A percentile compares a stretch with the other conserved stretches of the same genome.
phyloP scores from a whole-genome alignment of 2,888 invertebrate genomes.

The Synanthedon tipuliformis region DNA sequence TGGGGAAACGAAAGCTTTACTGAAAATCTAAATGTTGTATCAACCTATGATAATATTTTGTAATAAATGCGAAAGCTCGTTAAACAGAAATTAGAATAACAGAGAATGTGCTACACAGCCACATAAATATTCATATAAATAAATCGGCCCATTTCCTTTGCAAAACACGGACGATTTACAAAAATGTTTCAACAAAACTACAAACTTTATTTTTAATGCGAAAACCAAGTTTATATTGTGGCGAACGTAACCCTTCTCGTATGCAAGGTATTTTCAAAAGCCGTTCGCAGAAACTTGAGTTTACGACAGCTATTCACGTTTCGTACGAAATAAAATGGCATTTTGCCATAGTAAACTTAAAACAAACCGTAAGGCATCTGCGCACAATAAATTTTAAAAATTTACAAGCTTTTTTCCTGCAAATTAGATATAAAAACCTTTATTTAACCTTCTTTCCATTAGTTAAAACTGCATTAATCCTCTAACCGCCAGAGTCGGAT shows the following conservation, averaged over 20 bases:
- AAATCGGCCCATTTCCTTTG: background rate
- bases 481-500: too few relatives aligned
- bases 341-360: background rate
- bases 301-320: background rate
- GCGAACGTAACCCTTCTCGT: background rate
- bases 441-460: too few relatives aligned
- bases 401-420: too few relatives aligned
- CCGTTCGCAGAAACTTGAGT: background rate
- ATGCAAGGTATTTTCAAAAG: background rate
- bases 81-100: too few relatives aligned
- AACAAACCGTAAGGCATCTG: background rate
- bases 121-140: too few relatives aligned
- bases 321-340: background rate
- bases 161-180: background rate
- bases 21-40: too few relatives aligned
- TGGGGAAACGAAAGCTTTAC: too few relatives aligned
- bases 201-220: background rate
- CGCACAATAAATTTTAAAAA: background rate
- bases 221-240: background rate
- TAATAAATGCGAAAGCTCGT: too few relatives aligned
- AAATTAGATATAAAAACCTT: too few relatives aligned
- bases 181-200: background rate
- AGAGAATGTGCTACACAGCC: too few relatives aligned
- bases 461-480: too few relatives aligned
- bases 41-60: too few relatives aligned